Evolutionary conservation across 1,140 invertebrate species (phyloP).

Genomic region (Bombus confusus): DNA sequence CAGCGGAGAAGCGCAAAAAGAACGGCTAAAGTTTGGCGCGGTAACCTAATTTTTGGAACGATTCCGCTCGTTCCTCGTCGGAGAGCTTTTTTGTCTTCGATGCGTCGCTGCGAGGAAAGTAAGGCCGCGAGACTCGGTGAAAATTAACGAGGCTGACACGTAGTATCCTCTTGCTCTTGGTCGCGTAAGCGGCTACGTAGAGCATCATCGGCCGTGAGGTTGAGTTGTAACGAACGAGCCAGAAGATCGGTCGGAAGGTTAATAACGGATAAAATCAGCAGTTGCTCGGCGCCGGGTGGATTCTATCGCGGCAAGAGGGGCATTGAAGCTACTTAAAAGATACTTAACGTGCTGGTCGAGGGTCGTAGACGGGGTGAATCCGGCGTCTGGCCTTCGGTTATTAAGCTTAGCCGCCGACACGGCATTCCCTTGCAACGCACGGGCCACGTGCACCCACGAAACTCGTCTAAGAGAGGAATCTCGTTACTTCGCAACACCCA

Average conservation of each 20-base stretch:
- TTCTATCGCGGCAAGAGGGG: not conserved
- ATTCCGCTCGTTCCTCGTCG: not conserved
- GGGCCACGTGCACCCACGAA: constrained; percentile 28
- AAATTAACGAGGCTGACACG: not conserved
- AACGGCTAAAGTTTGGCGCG: not conserved
- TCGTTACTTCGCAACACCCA: constrained; percentile 63
- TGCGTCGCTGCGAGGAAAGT: too few species aligned
- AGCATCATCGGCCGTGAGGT: not conserved
- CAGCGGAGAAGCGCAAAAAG: not conserved
- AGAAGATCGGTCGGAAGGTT: constrained; percentile 17
- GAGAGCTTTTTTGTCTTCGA: not conserved
- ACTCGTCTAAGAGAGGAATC: constrained; percentile 55
- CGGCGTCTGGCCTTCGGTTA: not conserved
- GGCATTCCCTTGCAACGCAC: not conserved
- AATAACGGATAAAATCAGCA: constrained; percentile 44
- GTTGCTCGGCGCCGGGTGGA: not conserved
- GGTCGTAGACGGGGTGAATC: not conserved
- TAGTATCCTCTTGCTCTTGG: not conserved
- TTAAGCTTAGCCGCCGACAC: not conserved
- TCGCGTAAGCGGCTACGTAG: not conserved
- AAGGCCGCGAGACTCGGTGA: not conserved
- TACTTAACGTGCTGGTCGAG: constrained; percentile 23
- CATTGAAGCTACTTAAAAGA: constrained; percentile 36
- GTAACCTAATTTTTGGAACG: not conserved
- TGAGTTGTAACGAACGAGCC: not conserved